Conservation (phyloP, 2,888 invertebrate species). For the Caenorhabditis japonica region DNA sequence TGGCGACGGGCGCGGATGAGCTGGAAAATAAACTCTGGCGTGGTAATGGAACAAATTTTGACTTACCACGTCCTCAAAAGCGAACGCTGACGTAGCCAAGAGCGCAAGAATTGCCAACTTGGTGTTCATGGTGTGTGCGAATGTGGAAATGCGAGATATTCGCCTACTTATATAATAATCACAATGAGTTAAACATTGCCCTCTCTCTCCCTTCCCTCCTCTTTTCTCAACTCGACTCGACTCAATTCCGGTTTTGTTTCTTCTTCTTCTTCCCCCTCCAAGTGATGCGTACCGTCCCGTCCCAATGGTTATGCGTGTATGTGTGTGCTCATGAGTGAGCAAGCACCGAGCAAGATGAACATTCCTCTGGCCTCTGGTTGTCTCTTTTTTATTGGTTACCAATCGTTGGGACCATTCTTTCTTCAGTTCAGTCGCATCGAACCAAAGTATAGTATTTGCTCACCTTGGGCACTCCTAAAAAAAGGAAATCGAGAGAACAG, state of each 20-base stretch:
- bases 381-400: too few species aligned
- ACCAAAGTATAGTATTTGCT: too few species aligned
- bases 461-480: too few species aligned
- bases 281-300: constrained; percentile 42
- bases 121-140: constrained; percentile 34
- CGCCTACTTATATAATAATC: constrained; percentile 7
- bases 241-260: constrained; percentile 39
- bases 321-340: constrained; percentile 40
- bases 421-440: too few species aligned
- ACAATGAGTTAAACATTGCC: constrained; percentile 35
- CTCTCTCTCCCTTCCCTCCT: background rate
- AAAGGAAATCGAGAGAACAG: too few species aligned
- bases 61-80: constrained; percentile 31
- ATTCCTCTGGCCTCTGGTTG: too few species aligned
- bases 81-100: constrained; percentile 18
- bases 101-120: constrained; percentile 30
- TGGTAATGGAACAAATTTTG: background rate
- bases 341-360: constrained; percentile 7
- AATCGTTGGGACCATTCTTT: too few species aligned
- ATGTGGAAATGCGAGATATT: background rate
- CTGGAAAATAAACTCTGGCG: constrained; percentile 14
- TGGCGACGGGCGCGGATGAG: constrained; percentile 50
- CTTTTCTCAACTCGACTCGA: too few species aligned
- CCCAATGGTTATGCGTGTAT: constrained; percentile 43
- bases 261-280: constrained; percentile 6